A percentile compares a stretch with the other conserved stretches of the same genome.
Evolutionary conservation across 1,140 invertebrate genomes (phyloP).

Genomic region (Aphidius ervi): DNA sequence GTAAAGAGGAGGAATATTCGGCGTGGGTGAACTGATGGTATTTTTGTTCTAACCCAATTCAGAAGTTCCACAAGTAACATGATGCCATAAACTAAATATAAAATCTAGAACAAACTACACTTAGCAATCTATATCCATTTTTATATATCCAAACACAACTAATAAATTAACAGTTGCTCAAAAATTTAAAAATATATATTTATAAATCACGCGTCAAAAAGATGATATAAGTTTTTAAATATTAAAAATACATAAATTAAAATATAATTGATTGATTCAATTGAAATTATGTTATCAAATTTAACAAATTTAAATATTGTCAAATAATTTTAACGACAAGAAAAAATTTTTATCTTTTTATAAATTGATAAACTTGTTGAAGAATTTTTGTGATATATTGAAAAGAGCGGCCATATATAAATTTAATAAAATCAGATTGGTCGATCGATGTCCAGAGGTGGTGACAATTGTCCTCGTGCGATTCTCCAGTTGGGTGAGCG

Average conservation of each 20-base stretch:
- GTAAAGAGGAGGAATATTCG: conserved; percentile 1
- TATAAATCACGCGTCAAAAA: too few relatives aligned
- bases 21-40: conserved; percentile 35
- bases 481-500: background rate
- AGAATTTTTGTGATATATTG: too few relatives aligned
- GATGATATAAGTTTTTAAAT: too few relatives aligned
- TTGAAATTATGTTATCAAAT: too few relatives aligned
- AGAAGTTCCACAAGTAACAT: conserved; percentile 48
- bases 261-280: too few relatives aligned
- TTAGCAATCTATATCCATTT: conserved; percentile 13
- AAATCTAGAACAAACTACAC: conserved; percentile 43
- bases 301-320: too few relatives aligned
- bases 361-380: too few relatives aligned
- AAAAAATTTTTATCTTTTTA: too few relatives aligned
- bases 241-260: too few relatives aligned
- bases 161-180: background rate
- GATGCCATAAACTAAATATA: conserved; percentile 46
- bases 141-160: conserved; percentile 4
- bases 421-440: conserved; percentile 1
- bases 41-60: conserved; percentile 50
- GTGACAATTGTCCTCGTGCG: conserved; percentile 6
- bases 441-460: conserved; percentile 6
- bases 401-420: conserved; percentile 12
- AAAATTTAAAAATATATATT: too few relatives aligned
- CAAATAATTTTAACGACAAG: too few relatives aligned